These are phyloP conservation scores for Dryadula phaetusa DNA, from an alignment of 2,888 invertebrate genomes.

Conservation along the genomic window DNA sequence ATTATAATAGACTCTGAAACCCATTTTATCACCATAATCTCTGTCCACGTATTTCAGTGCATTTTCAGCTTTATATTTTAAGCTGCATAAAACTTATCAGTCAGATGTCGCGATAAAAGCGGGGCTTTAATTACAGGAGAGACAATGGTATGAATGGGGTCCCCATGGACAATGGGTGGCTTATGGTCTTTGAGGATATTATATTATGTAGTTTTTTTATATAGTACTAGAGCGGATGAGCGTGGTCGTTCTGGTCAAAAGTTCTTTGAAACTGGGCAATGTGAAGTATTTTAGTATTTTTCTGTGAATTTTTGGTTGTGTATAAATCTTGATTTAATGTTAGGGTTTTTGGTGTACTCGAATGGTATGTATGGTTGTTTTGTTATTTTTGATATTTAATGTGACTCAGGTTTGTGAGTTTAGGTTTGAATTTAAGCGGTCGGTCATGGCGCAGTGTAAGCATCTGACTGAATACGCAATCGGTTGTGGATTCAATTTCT, in stretches of 20 bases:
- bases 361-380: no score
- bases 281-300: not conserved
- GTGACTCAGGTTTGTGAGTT: no score
- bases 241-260: not conserved
- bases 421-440: no score
- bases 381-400: no score
- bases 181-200: constrained; percentile 40
- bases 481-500: no score
- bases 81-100: constrained; percentile 39
- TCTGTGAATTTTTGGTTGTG: not conserved
- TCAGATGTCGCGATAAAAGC: constrained; percentile 41
- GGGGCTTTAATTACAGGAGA: constrained; percentile 43
- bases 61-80: constrained; percentile 31
- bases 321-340: not conserved
- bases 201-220: constrained; percentile 26
- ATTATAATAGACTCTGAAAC: not conserved
- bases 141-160: constrained; percentile 41
- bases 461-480: no score
- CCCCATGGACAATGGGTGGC: constrained; percentile 41
- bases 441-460: no score
- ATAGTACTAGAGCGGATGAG: not conserved
- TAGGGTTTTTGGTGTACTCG: not conserved
- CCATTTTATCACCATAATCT: constrained; percentile 23
- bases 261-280: constrained; percentile 3
- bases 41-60: constrained; percentile 27